Percentiles rank a stretch among this genome's conserved stretches.
Evolutionary conservation across 2,888 invertebrate genomes (phyloP).

Genomic region (Smittia aterrima): DNA sequence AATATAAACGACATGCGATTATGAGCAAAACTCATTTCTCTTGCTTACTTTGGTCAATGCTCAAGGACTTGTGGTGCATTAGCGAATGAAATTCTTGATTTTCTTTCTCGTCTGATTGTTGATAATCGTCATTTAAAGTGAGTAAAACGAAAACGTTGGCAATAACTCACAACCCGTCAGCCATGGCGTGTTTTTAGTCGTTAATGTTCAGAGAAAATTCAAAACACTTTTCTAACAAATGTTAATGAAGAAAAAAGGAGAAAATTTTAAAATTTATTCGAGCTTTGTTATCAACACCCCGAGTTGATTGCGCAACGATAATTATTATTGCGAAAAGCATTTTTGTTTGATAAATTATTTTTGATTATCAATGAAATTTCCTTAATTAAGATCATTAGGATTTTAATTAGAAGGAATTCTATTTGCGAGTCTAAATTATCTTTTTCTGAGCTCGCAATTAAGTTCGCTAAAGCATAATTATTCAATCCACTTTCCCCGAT

Average conservation of each 20-base stretch:
- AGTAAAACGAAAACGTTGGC: slow-evolving; percentile 33
- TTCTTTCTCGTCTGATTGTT: neutral
- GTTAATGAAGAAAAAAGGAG: neutral
- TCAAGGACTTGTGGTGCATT: slow-evolving; percentile 21
- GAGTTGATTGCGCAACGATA: too few species aligned
- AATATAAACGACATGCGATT: slow-evolving; percentile 33
- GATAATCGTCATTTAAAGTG: slow-evolving; percentile 39
- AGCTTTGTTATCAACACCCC: neutral
- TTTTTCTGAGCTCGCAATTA: too few species aligned
- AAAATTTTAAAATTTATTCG: neutral
- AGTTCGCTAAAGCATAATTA: too few species aligned
- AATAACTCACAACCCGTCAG: slow-evolving; percentile 5
- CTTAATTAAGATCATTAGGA: too few species aligned
- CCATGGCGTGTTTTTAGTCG: neutral
- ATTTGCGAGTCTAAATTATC: too few species aligned
- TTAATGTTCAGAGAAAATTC: slow-evolving; percentile 10
- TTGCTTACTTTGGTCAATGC: neutral
- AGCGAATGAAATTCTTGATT: neutral
- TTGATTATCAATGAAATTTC: too few species aligned
- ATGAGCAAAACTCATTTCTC: slow-evolving; percentile 6
- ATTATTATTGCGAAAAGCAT: too few species aligned
- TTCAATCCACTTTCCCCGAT: too few species aligned
- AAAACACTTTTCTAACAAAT: neutral
- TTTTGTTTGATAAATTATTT: too few species aligned
- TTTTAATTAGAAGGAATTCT: too few species aligned